A percentile compares a stretch with the other conserved stretches of the same genome.
Conservation (phyloP, 2,888 invertebrate genomes). For the Ochropleura plecta region DNA sequence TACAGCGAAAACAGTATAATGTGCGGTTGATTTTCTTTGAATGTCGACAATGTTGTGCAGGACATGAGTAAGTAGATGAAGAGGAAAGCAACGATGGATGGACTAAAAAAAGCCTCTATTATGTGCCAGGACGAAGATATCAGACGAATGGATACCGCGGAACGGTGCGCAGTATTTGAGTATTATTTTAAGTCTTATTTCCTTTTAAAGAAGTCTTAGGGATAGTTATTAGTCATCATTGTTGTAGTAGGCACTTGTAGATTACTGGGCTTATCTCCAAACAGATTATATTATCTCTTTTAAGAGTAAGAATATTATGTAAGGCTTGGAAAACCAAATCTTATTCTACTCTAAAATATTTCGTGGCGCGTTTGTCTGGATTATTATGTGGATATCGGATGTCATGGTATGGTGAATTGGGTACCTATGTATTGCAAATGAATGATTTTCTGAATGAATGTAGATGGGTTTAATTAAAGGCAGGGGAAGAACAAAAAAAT, state of each 20-base stretch:
- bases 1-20: no score
- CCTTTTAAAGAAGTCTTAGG: background rate
- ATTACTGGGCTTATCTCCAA: slow-evolving; percentile 1
- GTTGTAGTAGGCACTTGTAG: background rate
- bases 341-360: background rate
- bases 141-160: background rate
- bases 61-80: no score
- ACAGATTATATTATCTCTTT: slow-evolving; percentile 13
- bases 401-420: background rate
- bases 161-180: background rate
- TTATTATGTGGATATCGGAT: background rate
- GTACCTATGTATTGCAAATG: background rate
- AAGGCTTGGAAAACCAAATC: background rate
- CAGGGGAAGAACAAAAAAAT: background rate
- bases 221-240: background rate
- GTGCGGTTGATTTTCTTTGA: background rate
- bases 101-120: background rate
- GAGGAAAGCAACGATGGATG: no score
- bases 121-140: background rate
- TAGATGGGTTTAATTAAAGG: background rate
- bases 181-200: background rate
- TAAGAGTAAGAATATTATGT: background rate
- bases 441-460: background rate
- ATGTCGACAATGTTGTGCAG: background rate
- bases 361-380: background rate